These are phyloP conservation scores for Mionectes olivaceus DNA, from an alignment of 2,797 vertebrate species.

Conservation along the genomic window DNA sequence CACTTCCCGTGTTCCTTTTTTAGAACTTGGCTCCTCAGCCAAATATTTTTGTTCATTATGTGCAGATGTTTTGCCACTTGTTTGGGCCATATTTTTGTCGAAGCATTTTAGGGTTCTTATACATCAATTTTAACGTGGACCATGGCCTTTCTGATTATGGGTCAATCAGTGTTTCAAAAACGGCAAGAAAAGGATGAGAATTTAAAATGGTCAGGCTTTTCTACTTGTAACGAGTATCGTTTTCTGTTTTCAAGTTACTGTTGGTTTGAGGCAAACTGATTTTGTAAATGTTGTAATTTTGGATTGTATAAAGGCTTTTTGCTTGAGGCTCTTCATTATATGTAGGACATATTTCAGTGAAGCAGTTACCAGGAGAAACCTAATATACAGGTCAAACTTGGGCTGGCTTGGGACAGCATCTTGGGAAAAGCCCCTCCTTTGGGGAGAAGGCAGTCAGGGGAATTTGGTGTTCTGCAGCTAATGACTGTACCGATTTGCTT, in stretches of 20 bases:
- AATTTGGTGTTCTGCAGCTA: not conserved
- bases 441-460: not conserved
- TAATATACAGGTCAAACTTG: not conserved
- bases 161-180: not conserved
- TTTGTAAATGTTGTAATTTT: not conserved
- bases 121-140: not conserved
- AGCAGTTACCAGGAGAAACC: not conserved
- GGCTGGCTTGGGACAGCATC: not conserved
- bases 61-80: constrained; percentile 33
- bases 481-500: not conserved
- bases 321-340: not conserved
- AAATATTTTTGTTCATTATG: constrained; percentile 16
- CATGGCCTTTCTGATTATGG: not conserved
- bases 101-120: not conserved
- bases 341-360: not conserved
- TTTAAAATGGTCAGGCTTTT: not conserved
- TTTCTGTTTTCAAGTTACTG: not conserved
- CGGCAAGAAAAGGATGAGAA: not conserved
- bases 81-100: not conserved
- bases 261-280: not conserved
- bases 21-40: constrained; percentile 9
- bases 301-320: not conserved
- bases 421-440: not conserved
- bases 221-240: not conserved
- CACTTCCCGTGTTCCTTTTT: constrained; percentile 36